Base-by-base conservation (phyloP, 2,888 invertebrate species). In the Synanthedon formicaeformis region DNA sequence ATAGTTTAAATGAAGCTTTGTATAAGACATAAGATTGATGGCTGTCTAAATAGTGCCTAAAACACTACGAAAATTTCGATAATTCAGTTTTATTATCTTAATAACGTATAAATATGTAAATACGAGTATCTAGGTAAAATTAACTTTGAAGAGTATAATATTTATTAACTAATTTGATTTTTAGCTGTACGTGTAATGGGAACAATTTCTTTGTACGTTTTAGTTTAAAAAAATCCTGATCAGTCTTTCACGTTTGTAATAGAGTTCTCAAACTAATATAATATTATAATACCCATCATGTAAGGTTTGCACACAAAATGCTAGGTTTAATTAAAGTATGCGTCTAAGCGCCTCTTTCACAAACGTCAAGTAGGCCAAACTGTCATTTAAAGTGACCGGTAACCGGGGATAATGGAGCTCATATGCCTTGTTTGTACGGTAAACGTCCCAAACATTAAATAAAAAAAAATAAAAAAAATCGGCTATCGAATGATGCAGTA, bases 41-140 rank as follows among this genome's bases (percentile, higher is more conserved):
- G 87, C 87, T 87, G 87, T 87, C 83, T 86, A 83, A 84, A 86
- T 85, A 87, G 87, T 87, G 86, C 87, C 87, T 87, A 87, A 85
- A 83, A 84, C 84, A 85, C 83, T 86, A 85, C 82, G 83, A 85
- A 75, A 83, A 79, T 82, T 85, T 86, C 84, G 83, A 81, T 81
- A 81, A 79, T 79, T 84, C 81, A 74, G 82, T 82, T 86, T 85
- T 83, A 81, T 76, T 82, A 80, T 73, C 75, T 75, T 78, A 74
- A 50, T 73, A 72, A 77, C 70, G 75, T 75, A 81, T 75, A 65
- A 77, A 78, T 67, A 65, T 82, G 81, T 81, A 84, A 75, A 83
- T 80, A 50, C 81, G 83, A 75, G 82, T 80, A 50, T 54, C 11
- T 48, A 83, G 59, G 55, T 67, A 71, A 69, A 64, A 55, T 62